A percentile compares a stretch with the other conserved stretches of the same genome.
phyloP scores from a whole-genome alignment of 1,140 invertebrate genomes.

The Periplaneta americana region DNA sequence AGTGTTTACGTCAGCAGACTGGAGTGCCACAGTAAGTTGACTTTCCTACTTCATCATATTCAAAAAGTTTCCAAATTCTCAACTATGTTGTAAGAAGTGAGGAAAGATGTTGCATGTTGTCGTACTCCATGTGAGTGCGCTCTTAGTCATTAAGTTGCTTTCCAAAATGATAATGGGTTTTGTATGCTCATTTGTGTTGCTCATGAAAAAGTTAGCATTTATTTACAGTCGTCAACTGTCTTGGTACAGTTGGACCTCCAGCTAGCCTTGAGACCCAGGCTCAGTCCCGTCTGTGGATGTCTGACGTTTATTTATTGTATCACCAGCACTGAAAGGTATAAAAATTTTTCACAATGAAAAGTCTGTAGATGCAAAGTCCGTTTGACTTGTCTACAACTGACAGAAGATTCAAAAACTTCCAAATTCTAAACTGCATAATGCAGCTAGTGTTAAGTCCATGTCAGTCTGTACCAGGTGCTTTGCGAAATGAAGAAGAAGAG shows the following conservation, averaged over 20 bases:
- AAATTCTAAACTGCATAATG: not conserved
- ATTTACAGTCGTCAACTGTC: not conserved
- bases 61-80: not conserved
- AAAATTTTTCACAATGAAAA: not conserved
- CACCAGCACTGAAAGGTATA: not conserved
- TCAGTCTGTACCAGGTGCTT: not conserved
- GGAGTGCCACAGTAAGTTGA: constrained; percentile 3
- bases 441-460: not conserved
- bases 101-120: not conserved
- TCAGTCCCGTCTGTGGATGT: not conserved
- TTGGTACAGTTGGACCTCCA: not conserved
- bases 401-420: not conserved
- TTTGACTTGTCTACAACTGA: not conserved
- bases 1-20: constrained; percentile 4
- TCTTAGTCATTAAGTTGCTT: not conserved
- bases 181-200: not conserved
- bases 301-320: not conserved
- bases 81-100: not conserved
- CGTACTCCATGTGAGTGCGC: not conserved
- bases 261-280: not conserved
- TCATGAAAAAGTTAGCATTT: not conserved
- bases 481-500: not conserved
- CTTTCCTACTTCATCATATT: not conserved
- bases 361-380: not conserved
- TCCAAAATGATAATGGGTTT: not conserved